phyloP scores from a whole-genome alignment of 1,140 invertebrate species.

The Lethrus apterus region DNA sequence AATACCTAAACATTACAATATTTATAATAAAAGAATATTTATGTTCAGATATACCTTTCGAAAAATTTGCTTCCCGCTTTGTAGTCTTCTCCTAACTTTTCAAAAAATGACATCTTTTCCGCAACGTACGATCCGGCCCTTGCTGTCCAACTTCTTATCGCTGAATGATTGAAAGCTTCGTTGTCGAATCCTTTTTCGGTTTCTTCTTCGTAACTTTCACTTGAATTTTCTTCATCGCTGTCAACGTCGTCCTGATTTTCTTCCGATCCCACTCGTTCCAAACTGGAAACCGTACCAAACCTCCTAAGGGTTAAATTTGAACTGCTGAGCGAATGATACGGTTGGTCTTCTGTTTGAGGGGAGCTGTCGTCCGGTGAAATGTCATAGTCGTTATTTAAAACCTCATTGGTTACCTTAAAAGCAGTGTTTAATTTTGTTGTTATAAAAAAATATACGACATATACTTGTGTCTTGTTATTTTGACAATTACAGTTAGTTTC shows the following conservation, averaged over 20 bases:
- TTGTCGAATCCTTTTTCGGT: constrained; percentile 38
- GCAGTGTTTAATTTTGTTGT: background rate
- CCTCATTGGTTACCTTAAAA: constrained; percentile 15
- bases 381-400: constrained; percentile 30
- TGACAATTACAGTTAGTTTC: constrained; percentile 9
- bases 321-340: constrained; percentile 46
- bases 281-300: constrained; percentile 69
- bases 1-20: constrained; percentile 24
- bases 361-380: constrained; percentile 48
- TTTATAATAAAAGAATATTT: constrained; percentile 5
- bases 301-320: constrained; percentile 46
- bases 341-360: constrained; percentile 48
- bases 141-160: constrained; percentile 59
- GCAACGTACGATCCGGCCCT: constrained; percentile 69
- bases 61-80: constrained; percentile 48
- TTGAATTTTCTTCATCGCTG: constrained; percentile 45
- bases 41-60: constrained; percentile 43
- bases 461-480: constrained; percentile 6
- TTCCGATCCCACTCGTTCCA: constrained; percentile 53
- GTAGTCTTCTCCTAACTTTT: constrained; percentile 52
- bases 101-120: constrained; percentile 70
- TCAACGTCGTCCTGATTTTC: constrained; percentile 41
- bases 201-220: constrained; percentile 24
- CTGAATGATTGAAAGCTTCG: constrained; percentile 40
- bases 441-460: background rate